phyloP scores from a whole-genome alignment of 2,888 invertebrate species.

The Cephus spinipes region DNA sequence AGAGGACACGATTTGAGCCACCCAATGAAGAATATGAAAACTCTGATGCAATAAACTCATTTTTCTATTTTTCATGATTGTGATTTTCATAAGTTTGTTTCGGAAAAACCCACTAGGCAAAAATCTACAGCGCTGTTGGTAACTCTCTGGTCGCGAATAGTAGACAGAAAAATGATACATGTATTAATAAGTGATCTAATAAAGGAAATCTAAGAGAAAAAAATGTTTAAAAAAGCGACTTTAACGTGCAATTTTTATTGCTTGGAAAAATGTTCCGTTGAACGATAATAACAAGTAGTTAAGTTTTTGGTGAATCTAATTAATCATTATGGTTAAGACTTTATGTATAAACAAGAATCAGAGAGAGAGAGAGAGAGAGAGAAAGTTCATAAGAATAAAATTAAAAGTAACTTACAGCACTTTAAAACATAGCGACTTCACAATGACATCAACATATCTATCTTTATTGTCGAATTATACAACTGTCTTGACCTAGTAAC shows the following conservation, averaged over 20 bases:
- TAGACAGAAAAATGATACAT: too few species aligned
- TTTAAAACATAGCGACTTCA: background rate
- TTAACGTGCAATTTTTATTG: slow-evolving; percentile 17
- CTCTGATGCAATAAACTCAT: too few species aligned
- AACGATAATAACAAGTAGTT: background rate
- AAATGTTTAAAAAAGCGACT: background rate
- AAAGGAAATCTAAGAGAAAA: too few species aligned
- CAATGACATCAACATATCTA: slow-evolving; percentile 12
- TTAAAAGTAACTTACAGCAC: too few species aligned
- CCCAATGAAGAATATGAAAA: too few species aligned
- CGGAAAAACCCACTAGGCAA: too few species aligned
- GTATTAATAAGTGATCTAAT: too few species aligned
- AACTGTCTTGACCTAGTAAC: slow-evolving; percentile 7
- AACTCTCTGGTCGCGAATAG: too few species aligned
- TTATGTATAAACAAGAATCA: background rate
- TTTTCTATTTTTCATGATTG: too few species aligned
- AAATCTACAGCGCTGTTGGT: too few species aligned
- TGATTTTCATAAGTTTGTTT: too few species aligned
- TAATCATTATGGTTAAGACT: background rate
- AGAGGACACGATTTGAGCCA: too few species aligned
- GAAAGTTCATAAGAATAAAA: background rate
- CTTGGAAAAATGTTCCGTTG: slow-evolving; percentile 14
- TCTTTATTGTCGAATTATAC: slow-evolving; percentile 35
- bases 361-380: background rate
- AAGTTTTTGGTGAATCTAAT: background rate